Evolutionary conservation across 1,140 invertebrate species (phyloP).

Genomic region (Phymorhynchus buccinoides): DNA sequence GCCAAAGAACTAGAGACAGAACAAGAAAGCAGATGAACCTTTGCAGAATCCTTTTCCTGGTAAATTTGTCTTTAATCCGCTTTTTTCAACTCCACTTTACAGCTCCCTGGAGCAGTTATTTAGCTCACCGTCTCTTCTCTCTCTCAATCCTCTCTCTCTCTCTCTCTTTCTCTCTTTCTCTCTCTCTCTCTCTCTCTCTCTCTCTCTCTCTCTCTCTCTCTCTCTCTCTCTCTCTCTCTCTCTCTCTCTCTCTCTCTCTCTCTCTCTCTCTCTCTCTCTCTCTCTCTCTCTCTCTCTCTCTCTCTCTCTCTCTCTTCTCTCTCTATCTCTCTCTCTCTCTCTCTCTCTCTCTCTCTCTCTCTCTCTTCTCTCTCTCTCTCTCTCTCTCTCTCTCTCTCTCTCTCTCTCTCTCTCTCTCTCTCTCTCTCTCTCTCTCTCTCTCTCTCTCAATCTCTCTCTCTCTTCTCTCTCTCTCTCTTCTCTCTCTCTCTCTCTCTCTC

Average conservation of each 20-base stretch:
- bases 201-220: not conserved
- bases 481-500: not conserved
- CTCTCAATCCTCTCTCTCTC: not conserved
- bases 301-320: not conserved
- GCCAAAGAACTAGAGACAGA: too few species aligned
- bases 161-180: not conserved
- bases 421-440: constrained; percentile 13
- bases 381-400: not conserved
- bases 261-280: constrained; percentile 11
- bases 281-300: not conserved
- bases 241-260: not conserved
- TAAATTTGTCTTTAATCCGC: not conserved
- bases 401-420: constrained; percentile 14
- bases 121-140: not conserved
- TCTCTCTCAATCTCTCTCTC: too few species aligned
- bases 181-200: not conserved
- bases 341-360: constrained; percentile 14
- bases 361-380: constrained; percentile 14
- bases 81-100: not conserved
- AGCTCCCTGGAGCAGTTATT: not conserved
- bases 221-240: not conserved
- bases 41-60: not conserved
- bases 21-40: too few species aligned
- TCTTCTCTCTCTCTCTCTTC: not conserved
- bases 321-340: constrained; percentile 20